Evolutionary conservation across 2,888 invertebrate species (phyloP).

Genomic region (Pseudococcus viburni): DNA sequence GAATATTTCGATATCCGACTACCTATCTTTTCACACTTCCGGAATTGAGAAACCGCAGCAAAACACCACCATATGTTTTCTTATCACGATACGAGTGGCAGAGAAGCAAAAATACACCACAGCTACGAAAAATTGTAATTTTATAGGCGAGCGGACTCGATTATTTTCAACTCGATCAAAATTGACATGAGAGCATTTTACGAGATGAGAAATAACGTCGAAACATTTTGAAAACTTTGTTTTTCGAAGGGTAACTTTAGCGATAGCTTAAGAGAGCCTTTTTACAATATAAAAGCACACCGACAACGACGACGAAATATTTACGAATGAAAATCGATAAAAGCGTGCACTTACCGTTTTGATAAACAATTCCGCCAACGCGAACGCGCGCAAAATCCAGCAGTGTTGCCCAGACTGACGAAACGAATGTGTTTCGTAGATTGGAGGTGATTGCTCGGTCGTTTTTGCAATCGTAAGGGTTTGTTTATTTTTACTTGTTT

Average conservation of each 20-base stretch:
- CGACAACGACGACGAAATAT: not conserved
- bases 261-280: not conserved
- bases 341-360: not conserved
- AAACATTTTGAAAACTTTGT: not conserved
- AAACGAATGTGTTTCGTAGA: not conserved
- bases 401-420: not conserved
- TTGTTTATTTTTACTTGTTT: too few relatives aligned
- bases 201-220: not conserved
- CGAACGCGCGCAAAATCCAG: not conserved
- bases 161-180: not conserved
- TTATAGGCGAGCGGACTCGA: not conserved
- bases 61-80: conserved; percentile 44
- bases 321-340: conserved; percentile 34
- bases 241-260: not conserved
- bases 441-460: too few relatives aligned
- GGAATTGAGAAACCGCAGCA: not conserved
- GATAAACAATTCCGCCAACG: conserved; percentile 3
- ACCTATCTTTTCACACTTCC: not conserved
- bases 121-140: not conserved
- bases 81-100: not conserved
- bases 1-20: not conserved
- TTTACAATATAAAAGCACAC: not conserved
- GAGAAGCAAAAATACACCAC: not conserved
- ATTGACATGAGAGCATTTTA: not conserved
- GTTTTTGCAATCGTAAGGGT: too few relatives aligned